Base-by-base conservation (phyloP, 1,140 invertebrate species). In the Pachyrhynchus sulphureomaculatus region DNA sequence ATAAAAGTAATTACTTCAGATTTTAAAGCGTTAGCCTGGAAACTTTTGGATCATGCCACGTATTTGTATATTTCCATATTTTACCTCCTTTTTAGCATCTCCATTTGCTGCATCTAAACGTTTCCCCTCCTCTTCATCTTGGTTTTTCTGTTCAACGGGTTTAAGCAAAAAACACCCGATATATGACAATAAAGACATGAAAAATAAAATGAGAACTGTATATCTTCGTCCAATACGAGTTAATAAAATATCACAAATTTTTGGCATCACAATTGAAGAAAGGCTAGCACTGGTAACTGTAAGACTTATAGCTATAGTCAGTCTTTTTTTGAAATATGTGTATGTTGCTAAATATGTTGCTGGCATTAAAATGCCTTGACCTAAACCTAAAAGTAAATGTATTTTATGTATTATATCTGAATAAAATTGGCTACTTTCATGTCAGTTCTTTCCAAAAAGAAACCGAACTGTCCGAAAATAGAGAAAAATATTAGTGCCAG, bases 311-410 rank as follows among this genome's bases (percentile, higher is more conserved):
- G 78, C 79, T 55, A 78, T 65, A 15, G 76, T 74, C 41, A 79
- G 68, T 60, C 69, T 72, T 65, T 77, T 75, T 29, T 71, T 70
- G 65, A 81, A 81, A 53, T 79, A 80, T 5, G 75, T 71, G 64
- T 79, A 78, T 15, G 77, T 65, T 0, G 76, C 76, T 17, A 80
- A 57, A 45, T 73, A 75, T 9, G 68, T 72, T 4, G 68, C 70
- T 13, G 73, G 73, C 53, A 75, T 63, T 18, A 75, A 32, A 49
- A 73, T 75, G n/a, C 73, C 73, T 57, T 75, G 74, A 9, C 73
- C 75, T 10, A 72, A 17, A 41, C 73, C 75, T 76, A 49, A 20
- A 70, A 71, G 54, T 20, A 9, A 37, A 48, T 21, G 26, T 20
- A 51, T 15, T 15, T 41, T 15, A 36, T 6, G 12, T n/a, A n/a